Evolutionary conservation across 2,888 invertebrate species (phyloP), one percentile per base, ranked within the genome.

Genomic region (Nephrotoma guestfalica): DNA sequence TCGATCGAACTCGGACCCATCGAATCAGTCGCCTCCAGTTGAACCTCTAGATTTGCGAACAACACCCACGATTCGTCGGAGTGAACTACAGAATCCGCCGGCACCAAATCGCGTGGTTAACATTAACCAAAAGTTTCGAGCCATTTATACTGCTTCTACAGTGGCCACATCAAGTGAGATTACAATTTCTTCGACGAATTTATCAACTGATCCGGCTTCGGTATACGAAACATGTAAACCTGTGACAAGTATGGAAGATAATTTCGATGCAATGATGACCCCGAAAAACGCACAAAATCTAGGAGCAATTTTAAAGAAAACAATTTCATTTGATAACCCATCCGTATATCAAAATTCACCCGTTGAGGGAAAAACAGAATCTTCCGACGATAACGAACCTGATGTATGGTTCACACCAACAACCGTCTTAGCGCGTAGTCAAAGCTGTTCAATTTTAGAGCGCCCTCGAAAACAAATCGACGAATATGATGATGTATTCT

Each of bases 41-140:
- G 47, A 15, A 11, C 89, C 90, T n/a, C 87, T 90, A 47, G 91
- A 91, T 88, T 87, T 91, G 13, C 90, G 91, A 6, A 88, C 90
- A 2, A 91, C 91, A 2, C 92, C 91, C 5, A 91, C 88, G 5
- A 86, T 91, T 15, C 89, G 91, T 5, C 90, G 91, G 2, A 89
- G 90, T 6, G 84, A 84, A n/a, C 6, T 9, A 1, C 6, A 40
- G 9, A 13, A 4, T 41, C 4, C 4, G 5, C 30, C 40, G 5
- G 6, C 6, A 41, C 13, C 11, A n/a, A n/a, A 30, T 41, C 84
- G n/a, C 13, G 4, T 9, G 6, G 41, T 9, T 9, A 41, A 84
- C 41, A 84, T 2, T n/a, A 41, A 6, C 7, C 41, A 84, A 84
- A 13, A 84, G 3, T 30, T 42, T 2, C 41, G 6, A 41, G 41